Base-by-base conservation (phyloP, 2,113 vertebrate species). In the Tragelaphus imberbis region DNA sequence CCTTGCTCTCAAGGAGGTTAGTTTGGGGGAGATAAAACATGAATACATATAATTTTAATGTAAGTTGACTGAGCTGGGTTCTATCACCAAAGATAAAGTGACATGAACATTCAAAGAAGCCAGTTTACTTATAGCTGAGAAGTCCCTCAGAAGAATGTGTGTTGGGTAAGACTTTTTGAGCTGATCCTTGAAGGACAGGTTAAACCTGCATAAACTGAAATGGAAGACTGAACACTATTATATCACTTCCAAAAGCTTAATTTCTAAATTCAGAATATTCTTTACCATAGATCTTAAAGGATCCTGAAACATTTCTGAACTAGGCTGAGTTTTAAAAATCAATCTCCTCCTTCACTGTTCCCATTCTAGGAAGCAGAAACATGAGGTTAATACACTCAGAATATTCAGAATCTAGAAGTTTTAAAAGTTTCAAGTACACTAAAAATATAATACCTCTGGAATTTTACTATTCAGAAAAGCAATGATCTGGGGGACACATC, bases 401-500 rank as follows among this genome's bases (percentile, higher is more conserved):
- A 81, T 85, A 86, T 58, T 88, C n/a, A 93, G 23, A 61, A 53
- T 80, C 61, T 92, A 47, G 91, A 95, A 97, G 53, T 49, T 85
- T 90, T 27, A 63, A 88, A 92, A 89, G 6, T 95, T 91, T 81
- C 89, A 77, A 90, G 79, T 58, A 5, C 10, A 61, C 0, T 68
- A 49, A 97, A 88, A 88, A 92, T 88, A 53, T 25, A 97, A 30
- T 99, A 99, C 99, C 98, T 99, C 97, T 68, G 99, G 98, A 84
- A 99, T 99, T 95, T 99, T 99, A 56, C 98, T 98, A 1, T 97
- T 98, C 79, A 99, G 99, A 77, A 99, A 99, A 97, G 98, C 97
- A 94, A 99, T 99, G 98, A 99, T 99, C 96, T 99, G 99, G 36
- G 99, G 99, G 71, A 99, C 99, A 81, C 99, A 99, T 99, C 99